phyloP scores from a whole-genome alignment of 2,797 vertebrate species.

The Propithecus perrieri region DNA sequence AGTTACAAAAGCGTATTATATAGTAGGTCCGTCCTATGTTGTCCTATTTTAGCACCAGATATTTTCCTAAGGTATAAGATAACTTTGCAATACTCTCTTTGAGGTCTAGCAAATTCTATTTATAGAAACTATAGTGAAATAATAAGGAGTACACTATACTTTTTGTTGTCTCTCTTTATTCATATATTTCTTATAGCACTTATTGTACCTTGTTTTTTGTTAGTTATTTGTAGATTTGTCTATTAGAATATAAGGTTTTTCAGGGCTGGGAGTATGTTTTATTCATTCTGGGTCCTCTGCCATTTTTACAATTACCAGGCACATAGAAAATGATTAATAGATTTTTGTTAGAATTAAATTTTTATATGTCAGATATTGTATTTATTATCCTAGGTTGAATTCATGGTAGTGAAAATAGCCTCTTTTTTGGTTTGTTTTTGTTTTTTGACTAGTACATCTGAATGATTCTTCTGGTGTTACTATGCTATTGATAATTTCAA shows the following conservation, averaged over 20 bases:
- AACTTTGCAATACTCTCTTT: not conserved
- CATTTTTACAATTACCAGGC: not conserved
- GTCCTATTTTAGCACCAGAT: slow-evolving; percentile 8
- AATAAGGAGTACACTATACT: not conserved
- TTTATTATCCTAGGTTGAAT: slow-evolving; percentile 5
- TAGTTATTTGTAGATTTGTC: slow-evolving; percentile 35
- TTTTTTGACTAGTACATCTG: not conserved
- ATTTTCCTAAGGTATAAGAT: not conserved
- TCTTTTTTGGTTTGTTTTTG: not conserved
- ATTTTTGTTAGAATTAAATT: not conserved
- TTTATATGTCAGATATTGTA: not conserved
- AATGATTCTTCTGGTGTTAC: not conserved
- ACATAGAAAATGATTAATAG: not conserved
- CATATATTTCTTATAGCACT: not conserved
- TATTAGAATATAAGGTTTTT: not conserved
- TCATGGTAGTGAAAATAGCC: not conserved
- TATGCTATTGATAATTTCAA: not conserved
- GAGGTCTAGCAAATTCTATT: not conserved
- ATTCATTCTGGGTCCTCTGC: not conserved
- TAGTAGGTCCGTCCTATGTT: not conserved
- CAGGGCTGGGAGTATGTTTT: not conserved
- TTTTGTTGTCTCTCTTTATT: not conserved
- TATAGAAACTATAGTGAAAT: not conserved
- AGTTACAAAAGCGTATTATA: not conserved
- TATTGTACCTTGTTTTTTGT: not conserved